Conservation (phyloP, 2,113 vertebrate species). For the Ailurus styani region DNA sequence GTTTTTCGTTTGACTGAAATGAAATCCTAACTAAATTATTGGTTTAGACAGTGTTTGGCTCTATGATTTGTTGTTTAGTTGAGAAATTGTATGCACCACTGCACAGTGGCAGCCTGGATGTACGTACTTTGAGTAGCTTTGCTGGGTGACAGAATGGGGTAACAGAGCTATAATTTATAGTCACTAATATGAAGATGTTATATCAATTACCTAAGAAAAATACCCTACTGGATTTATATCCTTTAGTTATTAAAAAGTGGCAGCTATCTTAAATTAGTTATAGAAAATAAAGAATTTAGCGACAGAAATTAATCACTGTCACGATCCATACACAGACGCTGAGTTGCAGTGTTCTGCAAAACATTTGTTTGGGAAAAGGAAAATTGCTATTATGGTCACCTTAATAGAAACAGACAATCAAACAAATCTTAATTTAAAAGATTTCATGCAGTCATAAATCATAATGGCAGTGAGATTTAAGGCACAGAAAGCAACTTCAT, state of each 20-base stretch:
- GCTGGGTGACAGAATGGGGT: constrained; percentile 71
- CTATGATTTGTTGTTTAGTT: constrained; percentile 50
- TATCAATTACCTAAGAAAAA: constrained; percentile 81
- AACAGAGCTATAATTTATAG: constrained; percentile 74
- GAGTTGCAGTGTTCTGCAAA: constrained; percentile 64
- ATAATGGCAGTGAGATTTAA: constrained; percentile 75
- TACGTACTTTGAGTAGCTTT: constrained; percentile 44
- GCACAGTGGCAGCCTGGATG: constrained; percentile 29
- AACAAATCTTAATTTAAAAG: constrained; percentile 86
- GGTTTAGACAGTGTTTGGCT: constrained; percentile 46
- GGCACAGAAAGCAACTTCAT: constrained; percentile 75
- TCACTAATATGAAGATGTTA: constrained; percentile 80
- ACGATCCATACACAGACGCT: constrained; percentile 52
- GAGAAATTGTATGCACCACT: constrained; percentile 59
- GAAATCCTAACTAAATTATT: constrained; percentile 40
- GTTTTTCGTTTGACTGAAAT: constrained; percentile 24
- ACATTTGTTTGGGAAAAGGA: constrained; percentile 82
- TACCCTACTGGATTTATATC: constrained; percentile 74
- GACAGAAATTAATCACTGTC: constrained; percentile 84
- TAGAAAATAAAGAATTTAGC: constrained; percentile 80
- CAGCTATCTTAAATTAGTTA: constrained; percentile 81
- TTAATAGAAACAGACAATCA: constrained; percentile 86
- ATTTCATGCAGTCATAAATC: constrained; percentile 82
- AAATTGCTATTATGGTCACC: constrained; percentile 77
- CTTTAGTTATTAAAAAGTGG: constrained; percentile 81